Conservation (phyloP, 2,113 vertebrate genomes). For the Dasyurus viverrinus region DNA sequence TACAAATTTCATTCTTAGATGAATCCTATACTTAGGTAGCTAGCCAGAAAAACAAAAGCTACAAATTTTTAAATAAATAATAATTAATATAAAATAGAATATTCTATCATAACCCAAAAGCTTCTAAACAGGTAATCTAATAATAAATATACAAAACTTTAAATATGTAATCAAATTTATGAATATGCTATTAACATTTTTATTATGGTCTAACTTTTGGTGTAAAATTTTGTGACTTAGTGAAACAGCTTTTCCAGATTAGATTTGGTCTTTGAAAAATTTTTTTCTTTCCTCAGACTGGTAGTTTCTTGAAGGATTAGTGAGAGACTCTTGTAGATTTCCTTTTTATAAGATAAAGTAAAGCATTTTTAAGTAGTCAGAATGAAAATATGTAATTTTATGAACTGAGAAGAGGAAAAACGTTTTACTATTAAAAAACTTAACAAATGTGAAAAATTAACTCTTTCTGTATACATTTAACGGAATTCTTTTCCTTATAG, state of each 20-base stretch:
- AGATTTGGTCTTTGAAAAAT: neutral
- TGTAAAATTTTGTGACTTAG: neutral
- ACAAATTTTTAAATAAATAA: neutral
- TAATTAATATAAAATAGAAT: neutral
- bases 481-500: slow-evolving; percentile 81
- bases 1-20: neutral
- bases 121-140: neutral
- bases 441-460: neutral
- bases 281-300: neutral
- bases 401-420: neutral
- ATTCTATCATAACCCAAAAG: neutral
- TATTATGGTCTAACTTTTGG: neutral
- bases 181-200: neutral
- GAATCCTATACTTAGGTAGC: neutral
- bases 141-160: neutral
- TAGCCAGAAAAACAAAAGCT: neutral
- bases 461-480: neutral
- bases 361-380: neutral
- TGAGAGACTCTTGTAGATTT: neutral
- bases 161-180: neutral
- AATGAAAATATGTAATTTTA: neutral
- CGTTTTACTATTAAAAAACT: slow-evolving; percentile 27
- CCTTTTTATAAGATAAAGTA: neutral
- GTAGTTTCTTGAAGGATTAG: neutral
- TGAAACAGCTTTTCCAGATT: neutral